These are phyloP conservation scores for Nibea coibor DNA, from an alignment of 2,113 vertebrate genomes.

Conservation along the genomic window DNA sequence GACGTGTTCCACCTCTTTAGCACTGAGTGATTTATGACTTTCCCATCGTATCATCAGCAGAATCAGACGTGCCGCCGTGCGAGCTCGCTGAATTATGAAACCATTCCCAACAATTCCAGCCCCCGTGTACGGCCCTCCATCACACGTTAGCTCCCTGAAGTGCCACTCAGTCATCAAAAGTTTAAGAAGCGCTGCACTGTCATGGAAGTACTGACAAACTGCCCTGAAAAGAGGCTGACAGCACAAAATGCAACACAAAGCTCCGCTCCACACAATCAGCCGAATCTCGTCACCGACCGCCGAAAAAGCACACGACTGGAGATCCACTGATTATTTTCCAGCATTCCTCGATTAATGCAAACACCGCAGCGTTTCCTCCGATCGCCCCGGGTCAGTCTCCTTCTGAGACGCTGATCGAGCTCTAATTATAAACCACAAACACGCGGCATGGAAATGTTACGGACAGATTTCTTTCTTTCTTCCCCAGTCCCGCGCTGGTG, in stretches of 20 bases:
- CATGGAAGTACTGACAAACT: neutral
- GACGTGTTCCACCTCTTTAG: no score
- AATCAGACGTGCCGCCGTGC: no score
- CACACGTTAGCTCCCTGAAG: no score
- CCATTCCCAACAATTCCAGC: no score
- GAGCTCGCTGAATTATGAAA: no score
- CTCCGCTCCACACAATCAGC: neutral
- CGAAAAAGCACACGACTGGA: neutral
- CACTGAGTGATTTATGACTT: no score
- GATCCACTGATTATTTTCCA: conserved; percentile 6
- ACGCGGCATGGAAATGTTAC: neutral
- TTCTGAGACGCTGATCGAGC: neutral
- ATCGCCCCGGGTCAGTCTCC: neutral
- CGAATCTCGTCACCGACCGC: neutral
- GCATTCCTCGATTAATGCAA: conserved; percentile 1
- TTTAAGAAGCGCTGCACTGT: no score
- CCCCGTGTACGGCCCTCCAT: no score
- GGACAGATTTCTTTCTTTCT: neutral
- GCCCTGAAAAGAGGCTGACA: neutral
- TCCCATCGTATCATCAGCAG: no score
- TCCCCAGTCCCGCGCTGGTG: neutral
- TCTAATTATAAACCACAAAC: neutral
- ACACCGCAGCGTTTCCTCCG: neutral
- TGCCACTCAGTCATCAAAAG: no score
- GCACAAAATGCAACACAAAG: neutral